Base-by-base conservation (phyloP, 2,797 vertebrate genomes). In the Lateolabrax maculatus region DNA sequence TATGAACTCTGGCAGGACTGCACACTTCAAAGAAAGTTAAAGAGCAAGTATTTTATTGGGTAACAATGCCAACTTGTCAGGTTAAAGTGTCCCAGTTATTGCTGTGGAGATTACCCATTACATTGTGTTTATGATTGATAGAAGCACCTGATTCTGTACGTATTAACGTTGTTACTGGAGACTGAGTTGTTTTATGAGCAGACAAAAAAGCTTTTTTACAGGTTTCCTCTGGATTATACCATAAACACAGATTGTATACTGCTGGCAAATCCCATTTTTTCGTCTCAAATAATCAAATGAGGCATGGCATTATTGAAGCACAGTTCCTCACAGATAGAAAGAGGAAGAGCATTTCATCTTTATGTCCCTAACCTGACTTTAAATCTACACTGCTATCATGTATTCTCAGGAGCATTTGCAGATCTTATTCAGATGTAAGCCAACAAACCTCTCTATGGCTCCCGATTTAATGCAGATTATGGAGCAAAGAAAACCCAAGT, bases 51-150 rank as follows among this genome's bases (percentile, higher is more conserved):
- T 81, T 71, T 84, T 71, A 81, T 79, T 83, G 81, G 82, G 48
- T 71, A 57, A 79, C 51, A 18, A 39, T 9, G 48, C 39, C 61
- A 57, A 48, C 46, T 36, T 57, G 34, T 21, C 2, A 25, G 69
- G 80, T 83, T 84, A 83, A 87, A 88, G 80, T 79, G 75, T 84
- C 73, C 66, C 29, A 63, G 79, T 71, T 65, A 84, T 73, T 65
- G 75, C 82, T 10, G 27, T 19, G 27, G 73, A 85, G 84, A 80
- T 72, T 75, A 79, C 21, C 69, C 73, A 86, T 93, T 87, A 91
- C 52, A 70, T 41, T 77, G 81, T 83, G 87, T 92, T 90, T 88
- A 93, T 94, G 89, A 92, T 91, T 93, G 90, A 93, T 87, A 78
- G 82, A 87, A 85, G 79, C 91, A 69, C 85, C 87, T 93, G 92